Conservation (phyloP, 2,888 invertebrate species). For the Camptogramma bilineatum region DNA sequence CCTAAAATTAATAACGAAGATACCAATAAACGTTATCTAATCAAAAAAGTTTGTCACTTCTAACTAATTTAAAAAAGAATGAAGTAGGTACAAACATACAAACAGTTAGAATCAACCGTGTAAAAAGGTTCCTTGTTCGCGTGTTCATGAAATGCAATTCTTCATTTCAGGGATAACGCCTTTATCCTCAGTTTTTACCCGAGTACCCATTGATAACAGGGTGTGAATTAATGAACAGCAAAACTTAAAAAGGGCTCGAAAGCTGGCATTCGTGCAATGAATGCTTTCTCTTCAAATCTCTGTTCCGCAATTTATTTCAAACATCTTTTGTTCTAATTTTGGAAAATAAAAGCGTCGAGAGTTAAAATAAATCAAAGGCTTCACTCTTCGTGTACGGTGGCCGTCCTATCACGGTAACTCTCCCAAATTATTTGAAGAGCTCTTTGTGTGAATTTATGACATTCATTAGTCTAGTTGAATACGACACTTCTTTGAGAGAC, state of each 20-base stretch:
- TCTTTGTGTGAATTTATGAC: slow-evolving; percentile 71
- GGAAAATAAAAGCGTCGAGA: slow-evolving; percentile 33
- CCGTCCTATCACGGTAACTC: slow-evolving; percentile 59
- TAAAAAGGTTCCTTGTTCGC: neutral
- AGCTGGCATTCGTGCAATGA: neutral
- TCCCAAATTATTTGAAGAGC: slow-evolving; percentile 68
- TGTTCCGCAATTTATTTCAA: slow-evolving; percentile 1
- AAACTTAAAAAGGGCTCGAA: neutral
- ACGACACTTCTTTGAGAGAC: slow-evolving; percentile 75
- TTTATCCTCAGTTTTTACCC: neutral
- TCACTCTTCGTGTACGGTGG: slow-evolving; percentile 36
- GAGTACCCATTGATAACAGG: slow-evolving; percentile 1
- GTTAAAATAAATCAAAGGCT: slow-evolving; percentile 45
- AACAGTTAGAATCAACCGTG: neutral
- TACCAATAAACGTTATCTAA: neutral
- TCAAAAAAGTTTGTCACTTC: neutral
- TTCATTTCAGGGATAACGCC: neutral
- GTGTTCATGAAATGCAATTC: neutral
- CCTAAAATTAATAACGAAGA: neutral
- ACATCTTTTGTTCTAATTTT: slow-evolving; percentile 6
- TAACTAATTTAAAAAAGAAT: neutral
- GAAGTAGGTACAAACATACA: neutral
- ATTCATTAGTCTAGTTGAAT: slow-evolving; percentile 77
- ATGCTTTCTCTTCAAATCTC: neutral
- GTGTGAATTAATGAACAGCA: slow-evolving; percentile 1